These are phyloP conservation scores for Centrocercus urophasianus DNA, from an alignment of 2,113 vertebrate genomes.

Conservation along the genomic window DNA sequence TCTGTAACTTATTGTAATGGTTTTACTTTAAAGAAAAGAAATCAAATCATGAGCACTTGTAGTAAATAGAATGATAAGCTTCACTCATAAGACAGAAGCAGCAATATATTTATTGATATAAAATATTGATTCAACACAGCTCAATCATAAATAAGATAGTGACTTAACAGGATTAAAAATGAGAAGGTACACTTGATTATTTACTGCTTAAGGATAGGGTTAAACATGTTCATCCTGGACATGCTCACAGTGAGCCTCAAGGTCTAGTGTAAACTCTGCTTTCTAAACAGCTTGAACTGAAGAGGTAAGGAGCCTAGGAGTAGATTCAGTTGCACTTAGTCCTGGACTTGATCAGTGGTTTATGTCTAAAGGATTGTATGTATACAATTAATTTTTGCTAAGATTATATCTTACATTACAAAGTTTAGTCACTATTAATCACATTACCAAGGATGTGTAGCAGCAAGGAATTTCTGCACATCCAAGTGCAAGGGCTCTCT, in stretches of 20 bases:
- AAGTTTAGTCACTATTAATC: neutral
- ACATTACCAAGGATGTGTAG: neutral
- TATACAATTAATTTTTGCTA: neutral
- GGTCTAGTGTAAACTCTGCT: neutral
- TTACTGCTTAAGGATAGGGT: neutral
- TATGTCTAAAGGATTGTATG: neutral
- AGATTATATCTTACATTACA: neutral
- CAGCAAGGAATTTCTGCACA: neutral
- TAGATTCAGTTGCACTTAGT: neutral
- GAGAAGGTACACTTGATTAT: neutral
- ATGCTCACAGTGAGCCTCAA: neutral
- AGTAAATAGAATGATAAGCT: neutral
- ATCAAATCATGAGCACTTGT: neutral
- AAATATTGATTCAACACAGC: neutral
- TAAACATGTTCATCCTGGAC: neutral
- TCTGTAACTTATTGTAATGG: neutral
- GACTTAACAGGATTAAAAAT: neutral
- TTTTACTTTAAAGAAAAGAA: neutral
- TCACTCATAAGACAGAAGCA: neutral
- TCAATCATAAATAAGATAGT: neutral
- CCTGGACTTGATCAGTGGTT: neutral
- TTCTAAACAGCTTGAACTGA: neutral
- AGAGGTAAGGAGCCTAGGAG: neutral
- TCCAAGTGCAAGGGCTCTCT: neutral
- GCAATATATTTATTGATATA: neutral